Evolutionary conservation across 2,888 invertebrate species (phyloP), one percentile per base, ranked within the genome.

Genomic region (Hipparchia semele): DNA sequence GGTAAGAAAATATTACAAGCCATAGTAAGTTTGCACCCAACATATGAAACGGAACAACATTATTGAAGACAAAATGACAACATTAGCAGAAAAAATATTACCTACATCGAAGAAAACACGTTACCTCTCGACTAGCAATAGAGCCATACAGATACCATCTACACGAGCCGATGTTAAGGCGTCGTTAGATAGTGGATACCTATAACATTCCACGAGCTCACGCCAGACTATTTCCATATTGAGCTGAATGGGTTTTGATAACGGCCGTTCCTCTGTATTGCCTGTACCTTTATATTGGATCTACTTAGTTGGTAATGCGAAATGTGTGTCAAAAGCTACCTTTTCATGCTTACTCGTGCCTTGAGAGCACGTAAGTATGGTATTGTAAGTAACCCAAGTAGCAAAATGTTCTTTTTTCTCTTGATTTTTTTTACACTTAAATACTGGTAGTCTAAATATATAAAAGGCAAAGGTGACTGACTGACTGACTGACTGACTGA

Each of bases 171-270:
- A 69, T 73, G 73, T 74, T 73, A 73, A 51, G 73, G 75, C 72
- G 82, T 82, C 85, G 84, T 90, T 88, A 85, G 78, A 89, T 88
- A 88, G 84, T 83, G 84, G 82, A 86, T 83, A 80, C 84, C 82
- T 70, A 64, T 68, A 68, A 76, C 81, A 84, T 83, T 86, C 84
- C 83, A 83, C 85, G 86, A 84, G 84, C 82, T 84, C 80, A 80
- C 83, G 84, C 85, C 83, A 82, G 83, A 80, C 82, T 82, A 86
- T 87, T 88, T 84, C 86, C 88, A 87, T 88, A 88, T 84, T 82
- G 86, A 86, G 81, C 83, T 82, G 81, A 86, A 85, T 84, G 80
- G 83, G 4, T 78, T 68, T 74, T 76, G 81, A 79, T 78, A 79
- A 76, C 75, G 72, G 68, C 74, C 59, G 70, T 73, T 70, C 62